These are phyloP conservation scores for Athene cunicularia DNA, from an alignment of 2,113 vertebrate genomes.

Conservation along the genomic window DNA sequence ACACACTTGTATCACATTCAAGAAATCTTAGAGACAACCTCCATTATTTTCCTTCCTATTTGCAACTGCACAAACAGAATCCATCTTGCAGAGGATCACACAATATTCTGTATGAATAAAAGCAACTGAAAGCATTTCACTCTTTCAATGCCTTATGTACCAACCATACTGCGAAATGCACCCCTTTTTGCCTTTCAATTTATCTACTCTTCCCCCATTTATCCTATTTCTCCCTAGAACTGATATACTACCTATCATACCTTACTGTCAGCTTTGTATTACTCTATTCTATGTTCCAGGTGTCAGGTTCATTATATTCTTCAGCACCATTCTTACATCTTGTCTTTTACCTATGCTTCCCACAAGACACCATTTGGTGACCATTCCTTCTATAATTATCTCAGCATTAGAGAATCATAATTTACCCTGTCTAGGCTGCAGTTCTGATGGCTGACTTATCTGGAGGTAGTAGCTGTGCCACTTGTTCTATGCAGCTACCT, in stretches of 20 bases:
- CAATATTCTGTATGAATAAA: background rate
- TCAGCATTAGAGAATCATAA: background rate
- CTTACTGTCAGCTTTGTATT: background rate
- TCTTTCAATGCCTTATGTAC: background rate
- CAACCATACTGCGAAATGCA: background rate
- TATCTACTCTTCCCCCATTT: background rate
- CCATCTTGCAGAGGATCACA: background rate
- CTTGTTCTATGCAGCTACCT: background rate
- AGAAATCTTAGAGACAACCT: background rate
- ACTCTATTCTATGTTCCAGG: background rate
- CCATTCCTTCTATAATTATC: background rate
- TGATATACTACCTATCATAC: background rate
- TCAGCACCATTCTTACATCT: background rate
- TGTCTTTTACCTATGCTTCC: background rate
- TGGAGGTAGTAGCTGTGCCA: background rate
- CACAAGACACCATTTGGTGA: background rate
- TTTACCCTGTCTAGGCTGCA: background rate
- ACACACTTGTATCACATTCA: fast-evolving
- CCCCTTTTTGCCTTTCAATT: background rate
- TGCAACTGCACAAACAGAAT: background rate
- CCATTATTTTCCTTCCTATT: background rate
- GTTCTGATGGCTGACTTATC: background rate
- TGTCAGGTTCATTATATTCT: background rate
- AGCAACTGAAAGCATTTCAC: background rate
- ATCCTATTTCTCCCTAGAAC: background rate